Base-by-base conservation (phyloP, 2,888 invertebrate genomes). In the Apamea monoglypha region DNA sequence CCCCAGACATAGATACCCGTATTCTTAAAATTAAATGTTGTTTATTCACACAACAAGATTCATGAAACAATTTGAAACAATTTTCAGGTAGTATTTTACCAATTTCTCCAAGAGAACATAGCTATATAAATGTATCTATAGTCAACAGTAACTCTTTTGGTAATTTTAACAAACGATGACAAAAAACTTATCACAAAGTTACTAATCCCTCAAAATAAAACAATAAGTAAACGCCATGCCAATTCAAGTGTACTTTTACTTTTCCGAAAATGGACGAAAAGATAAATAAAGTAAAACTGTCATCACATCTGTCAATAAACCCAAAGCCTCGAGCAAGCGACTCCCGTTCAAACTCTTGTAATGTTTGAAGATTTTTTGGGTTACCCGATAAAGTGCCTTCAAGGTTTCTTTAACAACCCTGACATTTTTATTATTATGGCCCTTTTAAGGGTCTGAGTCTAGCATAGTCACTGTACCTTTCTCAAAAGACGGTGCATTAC, bases 51-150 rank as follows among this genome's bases (percentile, higher is more conserved):
- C 21, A 64, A 44, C 25, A 40, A 59, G 59, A 29, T 70, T 67
- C 66, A n/a, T n/a, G n/a, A n/a, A n/a, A n/a, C n/a, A n/a, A n/a
- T n/a, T 67, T 40, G 63, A 56, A 82, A 72, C 32, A 40, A 72
- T 81, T 76, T 47, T 81, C 56, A 21, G 44, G 21, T 53, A 69
- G 36, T 80, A 56, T 74, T 80, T 40, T n/a, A 64, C 29, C 7
- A 36, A 10, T 67, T 36, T 81, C 40, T 67, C 61, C 12, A 7
- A n/a, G n/a, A n/a, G n/a, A n/a, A n/a, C n/a, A n/a, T n/a, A n/a
- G n/a, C n/a, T n/a, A n/a, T n/a, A n/a, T n/a, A n/a, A n/a, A n/a
- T n/a, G n/a, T n/a, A n/a, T n/a, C n/a, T n/a, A n/a, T n/a, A n/a
- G n/a, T n/a, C n/a, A n/a, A n/a, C n/a, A n/a, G n/a, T n/a, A n/a